These are phyloP conservation scores for Zoanthus sansibaricus DNA, from an alignment of 92 coral and sea anemone species.

Conservation along the genomic window DNA sequence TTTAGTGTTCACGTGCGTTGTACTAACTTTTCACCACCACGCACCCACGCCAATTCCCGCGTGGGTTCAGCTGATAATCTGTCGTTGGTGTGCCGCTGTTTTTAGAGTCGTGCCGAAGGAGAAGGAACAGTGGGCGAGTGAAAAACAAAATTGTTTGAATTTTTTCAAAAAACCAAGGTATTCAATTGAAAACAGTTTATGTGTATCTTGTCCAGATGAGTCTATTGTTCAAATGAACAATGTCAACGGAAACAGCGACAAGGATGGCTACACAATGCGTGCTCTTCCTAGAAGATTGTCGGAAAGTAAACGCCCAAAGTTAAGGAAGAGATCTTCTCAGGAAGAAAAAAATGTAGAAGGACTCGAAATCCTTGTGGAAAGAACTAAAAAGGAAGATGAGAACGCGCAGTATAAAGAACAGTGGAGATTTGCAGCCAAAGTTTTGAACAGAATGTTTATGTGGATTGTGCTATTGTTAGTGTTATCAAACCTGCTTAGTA, in stretches of 20 bases:
- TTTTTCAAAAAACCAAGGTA: conserved; percentile 56
- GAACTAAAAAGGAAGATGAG: conserved; percentile 82
- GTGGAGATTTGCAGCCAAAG: conserved; percentile 90
- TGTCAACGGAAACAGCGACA: conserved; percentile 40
- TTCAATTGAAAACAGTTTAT: conserved; percentile 68
- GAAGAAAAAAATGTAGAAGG: conserved; percentile 61
- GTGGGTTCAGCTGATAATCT: conserved; percentile 82
- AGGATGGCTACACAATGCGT: conserved; percentile 41
- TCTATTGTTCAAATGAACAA: conserved; percentile 54
- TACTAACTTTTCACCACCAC: conserved; percentile 86
- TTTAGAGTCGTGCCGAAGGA: conserved; percentile 66
- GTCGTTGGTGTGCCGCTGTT: conserved; percentile 78
- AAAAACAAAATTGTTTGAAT: conserved; percentile 4
- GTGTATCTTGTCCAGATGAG: conserved; percentile 62
- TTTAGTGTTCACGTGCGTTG: conserved; percentile 87
- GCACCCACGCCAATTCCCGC: conserved; percentile 91
- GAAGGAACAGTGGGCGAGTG: conserved; percentile 32
- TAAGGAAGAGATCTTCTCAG: conserved; percentile 60
- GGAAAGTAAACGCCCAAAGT: conserved; percentile 31
- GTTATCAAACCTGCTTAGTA: conserved; percentile 79
- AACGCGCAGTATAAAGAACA: conserved; percentile 73
- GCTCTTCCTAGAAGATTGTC: conserved; percentile 53
- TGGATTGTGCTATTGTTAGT: conserved; percentile 80
- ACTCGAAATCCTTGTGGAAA: conserved; percentile 75
- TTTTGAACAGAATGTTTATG: conserved; percentile 84